These are phyloP conservation scores for Pseudococcus viburni DNA, from an alignment of 2,888 invertebrate species.

Conservation along the genomic window DNA sequence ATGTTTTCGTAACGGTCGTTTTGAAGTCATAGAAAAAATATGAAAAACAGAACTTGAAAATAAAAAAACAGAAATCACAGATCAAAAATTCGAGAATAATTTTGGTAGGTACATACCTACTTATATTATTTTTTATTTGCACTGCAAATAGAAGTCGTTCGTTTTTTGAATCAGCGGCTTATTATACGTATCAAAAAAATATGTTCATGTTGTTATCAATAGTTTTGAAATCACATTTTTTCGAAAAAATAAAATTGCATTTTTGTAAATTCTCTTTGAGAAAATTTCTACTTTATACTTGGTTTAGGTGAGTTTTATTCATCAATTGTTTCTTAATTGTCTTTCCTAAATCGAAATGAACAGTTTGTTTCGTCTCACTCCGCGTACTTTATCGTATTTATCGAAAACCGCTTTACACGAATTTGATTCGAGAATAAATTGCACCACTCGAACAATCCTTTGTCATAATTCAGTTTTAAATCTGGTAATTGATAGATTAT, in stretches of 20 bases:
- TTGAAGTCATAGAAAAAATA: neutral
- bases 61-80: neutral
- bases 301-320: neutral
- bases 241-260: neutral
- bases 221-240: neutral
- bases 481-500: neutral
- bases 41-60: neutral
- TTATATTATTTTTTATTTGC: neutral
- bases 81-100: neutral
- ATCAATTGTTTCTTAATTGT: neutral
- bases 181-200: neutral
- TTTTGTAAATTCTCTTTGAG: neutral
- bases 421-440: neutral
- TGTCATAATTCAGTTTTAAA: neutral
- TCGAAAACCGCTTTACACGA: neutral
- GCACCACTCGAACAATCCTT: neutral
- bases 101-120: neutral
- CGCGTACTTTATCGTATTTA: neutral
- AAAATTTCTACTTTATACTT: neutral
- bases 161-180: neutral
- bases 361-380: constrained; percentile 28
- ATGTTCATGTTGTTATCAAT: neutral
- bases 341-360: constrained; percentile 12
- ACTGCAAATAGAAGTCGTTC: neutral
- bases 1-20: constrained; percentile 46